Evolutionary conservation across 2,888 invertebrate genomes (phyloP), one percentile per base, ranked within the genome.

Genomic region (Drosophila infuscata): DNA sequence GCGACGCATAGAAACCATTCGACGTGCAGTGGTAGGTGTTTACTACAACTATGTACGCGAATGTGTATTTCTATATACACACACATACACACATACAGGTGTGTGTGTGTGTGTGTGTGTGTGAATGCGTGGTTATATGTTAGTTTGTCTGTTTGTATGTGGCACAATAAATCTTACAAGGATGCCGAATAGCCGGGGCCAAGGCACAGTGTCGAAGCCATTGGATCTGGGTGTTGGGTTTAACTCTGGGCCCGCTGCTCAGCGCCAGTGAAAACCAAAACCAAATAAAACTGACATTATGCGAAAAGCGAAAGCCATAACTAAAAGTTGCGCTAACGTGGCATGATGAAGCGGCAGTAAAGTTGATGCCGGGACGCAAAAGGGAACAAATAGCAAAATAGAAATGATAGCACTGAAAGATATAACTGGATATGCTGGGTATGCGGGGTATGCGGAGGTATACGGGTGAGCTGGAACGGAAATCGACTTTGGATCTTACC

Each of bases 221-320:
- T 63, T 60, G 70, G 70, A 57, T 57, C 46, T 38, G 64, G 35
- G 66, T 52, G 62, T 61, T 69, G 54, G 70, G 59, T 41, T 53
- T 70, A 70, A 67, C 81, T 49, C 56, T 35, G 62, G 38, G 60
- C 51, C 8, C 46, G 8, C 46, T 46, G 15, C 46, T 25, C 46
- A 15, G 15, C 60, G 56, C 73, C 67, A 75, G 79, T 79, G 88
- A 89, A 86, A 88, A 83, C 84, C 89, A 86, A 87, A 90, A 88
- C 90, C 89, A 90, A 88, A 88, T 88, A 88, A 88, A 88, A 90
- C 89, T 89, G 87, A 88, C 90, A 88, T 88, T 88, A 90, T 88
- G 90, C 87, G 90, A 87, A 87, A 87, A 87, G 86, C 90, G 87
- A 90, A 87, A 87, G 87, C 89, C 87, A 88, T 87, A 90, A 90